Base-by-base conservation (phyloP, 2,113 vertebrate genomes). In the Hucho hucho region DNA sequence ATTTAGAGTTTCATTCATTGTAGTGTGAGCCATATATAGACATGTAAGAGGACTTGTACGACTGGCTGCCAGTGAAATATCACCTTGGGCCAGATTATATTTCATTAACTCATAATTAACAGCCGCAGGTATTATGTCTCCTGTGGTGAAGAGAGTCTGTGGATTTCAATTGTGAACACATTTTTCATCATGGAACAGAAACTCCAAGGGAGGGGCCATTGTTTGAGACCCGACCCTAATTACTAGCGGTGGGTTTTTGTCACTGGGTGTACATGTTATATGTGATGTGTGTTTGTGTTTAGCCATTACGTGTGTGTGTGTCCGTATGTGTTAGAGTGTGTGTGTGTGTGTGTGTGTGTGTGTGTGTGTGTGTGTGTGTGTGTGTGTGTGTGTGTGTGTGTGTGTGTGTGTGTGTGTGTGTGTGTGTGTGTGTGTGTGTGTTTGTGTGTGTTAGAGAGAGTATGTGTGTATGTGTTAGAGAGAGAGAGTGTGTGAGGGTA, bases 41-140 rank as follows among this genome's bases (percentile, higher is more conserved):
- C 71, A 72, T 90, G 83, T 77, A 78, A 83, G 53, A 63, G 29
- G 58, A 64, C 79, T 81, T 86, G 69, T 83, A 81, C 73, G 80
- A 75, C 75, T 77, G 49, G 28, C 86, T 87, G 88, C 83, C 84
- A 90, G 70, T 92, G 91, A 90, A 81, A 86, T 64, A 63, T 83
- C 82, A 88, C 87, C 84, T 74, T 73, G 72, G 86, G 86, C 81
- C 70, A 82, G 82, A 87, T 87, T 79, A 75, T 80, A 84, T 88
- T 86, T 91, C 86, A 90, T 90, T 87, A 90, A 88, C 76, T 79
- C 73, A 82, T 91, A 89, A 91, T 90, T 91, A 91, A 91, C 88
- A 82, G 78, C 81, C 76, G 74, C 69, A 73, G 81, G 86, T 84
- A 80, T 84, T 81, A 82, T 79, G 66, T 32, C 68, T 78, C 80